phyloP scores from a whole-genome alignment of 2,888 invertebrate species.

The Ceraclea dissimilis region DNA sequence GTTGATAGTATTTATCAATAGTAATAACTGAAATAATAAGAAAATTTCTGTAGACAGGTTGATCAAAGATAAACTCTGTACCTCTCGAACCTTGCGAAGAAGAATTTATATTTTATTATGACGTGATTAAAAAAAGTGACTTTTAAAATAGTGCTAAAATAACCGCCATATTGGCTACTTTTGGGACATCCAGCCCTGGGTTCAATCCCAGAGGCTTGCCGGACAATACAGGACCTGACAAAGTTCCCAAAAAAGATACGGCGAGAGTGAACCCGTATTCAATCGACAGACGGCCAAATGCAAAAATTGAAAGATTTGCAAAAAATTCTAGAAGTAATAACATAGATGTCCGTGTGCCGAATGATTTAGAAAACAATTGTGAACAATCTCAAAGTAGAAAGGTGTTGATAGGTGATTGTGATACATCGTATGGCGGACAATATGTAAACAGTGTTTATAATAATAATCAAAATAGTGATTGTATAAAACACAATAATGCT shows the following conservation, averaged over 20 bases:
- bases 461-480: too few relatives aligned
- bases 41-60: too few relatives aligned
- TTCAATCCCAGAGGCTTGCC: slow-evolving; percentile 17
- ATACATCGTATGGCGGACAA: too few relatives aligned
- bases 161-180: slow-evolving; percentile 15
- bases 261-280: slow-evolving; percentile 14
- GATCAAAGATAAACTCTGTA: too few relatives aligned
- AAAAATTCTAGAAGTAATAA: background rate
- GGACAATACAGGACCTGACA: background rate
- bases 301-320: background rate
- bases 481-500: too few relatives aligned
- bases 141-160: background rate
- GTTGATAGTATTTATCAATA: too few relatives aligned
- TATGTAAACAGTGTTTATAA: too few relatives aligned
- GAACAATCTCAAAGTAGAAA: background rate
- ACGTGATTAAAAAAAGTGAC: too few relatives aligned
- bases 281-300: background rate
- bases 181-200: slow-evolving; percentile 14
- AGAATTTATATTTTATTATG: too few relatives aligned
- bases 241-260: slow-evolving; percentile 2
- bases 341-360: background rate
- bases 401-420: background rate
- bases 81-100: too few relatives aligned
- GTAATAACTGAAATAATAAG: too few relatives aligned
- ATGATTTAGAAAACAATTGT: background rate